Percentiles rank a stretch among this genome's conserved stretches.
phyloP scores from a whole-genome alignment of 2,113 vertebrate species.

The Chamaetylas fuelleborni region DNA sequence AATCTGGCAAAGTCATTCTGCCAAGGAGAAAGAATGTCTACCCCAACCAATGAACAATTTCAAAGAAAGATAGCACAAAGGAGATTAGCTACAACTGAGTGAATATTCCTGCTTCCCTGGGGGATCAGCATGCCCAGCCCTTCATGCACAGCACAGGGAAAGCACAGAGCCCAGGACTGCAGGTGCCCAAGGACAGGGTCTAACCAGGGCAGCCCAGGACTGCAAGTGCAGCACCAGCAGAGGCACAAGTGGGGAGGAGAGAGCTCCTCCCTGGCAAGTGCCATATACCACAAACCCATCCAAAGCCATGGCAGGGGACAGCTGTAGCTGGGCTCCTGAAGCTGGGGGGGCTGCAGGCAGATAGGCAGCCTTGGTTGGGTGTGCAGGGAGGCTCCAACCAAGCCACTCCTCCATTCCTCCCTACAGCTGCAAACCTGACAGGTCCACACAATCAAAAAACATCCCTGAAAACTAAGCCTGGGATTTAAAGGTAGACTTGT shows the following conservation, averaged over 20 bases:
- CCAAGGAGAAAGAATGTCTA: not conserved
- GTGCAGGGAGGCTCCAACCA: not conserved
- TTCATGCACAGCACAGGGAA: not conserved
- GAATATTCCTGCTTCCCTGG: not conserved
- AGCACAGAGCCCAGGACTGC: not conserved
- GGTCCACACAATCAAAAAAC: not conserved
- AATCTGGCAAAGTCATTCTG: not conserved
- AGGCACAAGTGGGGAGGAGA: not conserved
- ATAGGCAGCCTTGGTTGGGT: rapidly evolving
- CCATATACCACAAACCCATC: not conserved
- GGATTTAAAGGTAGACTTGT: not conserved
- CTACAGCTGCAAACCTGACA: not conserved
- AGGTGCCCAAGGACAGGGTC: rapidly evolving
- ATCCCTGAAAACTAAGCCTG: not conserved
- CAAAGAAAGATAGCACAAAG: not conserved
- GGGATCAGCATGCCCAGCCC: not conserved
- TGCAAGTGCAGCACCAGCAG: not conserved
- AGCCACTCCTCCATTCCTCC: not conserved
- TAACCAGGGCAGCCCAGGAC: not conserved
- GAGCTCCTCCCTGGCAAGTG: not conserved
- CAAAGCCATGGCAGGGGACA: not conserved
- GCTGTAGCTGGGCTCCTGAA: not conserved
- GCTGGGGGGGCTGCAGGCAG: not conserved
- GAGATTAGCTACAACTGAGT: not conserved
- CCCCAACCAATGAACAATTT: not conserved